Evolutionary conservation across 1,140 invertebrate species (phyloP).

Genomic region (Drosophila lini): DNA sequence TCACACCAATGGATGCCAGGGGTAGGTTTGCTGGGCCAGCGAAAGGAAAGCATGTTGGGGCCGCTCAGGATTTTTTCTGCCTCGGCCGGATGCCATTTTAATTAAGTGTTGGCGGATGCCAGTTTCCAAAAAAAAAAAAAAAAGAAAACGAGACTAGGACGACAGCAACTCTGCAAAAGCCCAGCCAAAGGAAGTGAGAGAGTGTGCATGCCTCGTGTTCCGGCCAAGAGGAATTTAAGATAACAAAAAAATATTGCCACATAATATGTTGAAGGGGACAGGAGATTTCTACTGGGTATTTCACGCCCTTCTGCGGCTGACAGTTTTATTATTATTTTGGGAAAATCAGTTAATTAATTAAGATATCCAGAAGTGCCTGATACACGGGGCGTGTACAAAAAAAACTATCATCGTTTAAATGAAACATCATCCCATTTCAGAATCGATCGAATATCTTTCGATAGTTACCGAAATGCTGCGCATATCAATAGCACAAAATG

Average conservation of each 20-base stretch:
- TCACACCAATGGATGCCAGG: constrained; percentile 59
- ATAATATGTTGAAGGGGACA: constrained; percentile 14
- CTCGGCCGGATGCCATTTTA: constrained; percentile 76
- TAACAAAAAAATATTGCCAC: constrained; percentile 59
- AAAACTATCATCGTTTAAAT: no score
- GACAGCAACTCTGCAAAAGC: constrained; percentile 54
- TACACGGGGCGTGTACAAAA: not conserved
- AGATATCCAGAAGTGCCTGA: constrained; percentile 23
- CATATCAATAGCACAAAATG: no score
- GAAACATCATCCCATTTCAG: no score
- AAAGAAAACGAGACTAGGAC: constrained; percentile 42
- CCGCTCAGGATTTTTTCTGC: constrained; percentile 50
- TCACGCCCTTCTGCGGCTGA: constrained; percentile 54
- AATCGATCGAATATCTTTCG: no score
- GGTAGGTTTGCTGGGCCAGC: constrained; percentile 21
- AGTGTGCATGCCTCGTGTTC: constrained; percentile 43
- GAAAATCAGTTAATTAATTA: constrained; percentile 76
- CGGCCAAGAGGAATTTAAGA: constrained; percentile 64
- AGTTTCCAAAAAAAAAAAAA: constrained; percentile 42
- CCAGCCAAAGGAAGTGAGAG: constrained; percentile 21
- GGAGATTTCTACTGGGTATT: constrained; percentile 26
- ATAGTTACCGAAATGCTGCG: no score
- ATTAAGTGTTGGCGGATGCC: constrained; percentile 72
- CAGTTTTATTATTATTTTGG: constrained; percentile 78
- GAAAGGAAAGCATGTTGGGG: constrained; percentile 26